Evolutionary conservation across 2,888 invertebrate species (phyloP), one percentile per base, ranked within the genome.

Genomic region (Hirtodrosophila cameraria): DNA sequence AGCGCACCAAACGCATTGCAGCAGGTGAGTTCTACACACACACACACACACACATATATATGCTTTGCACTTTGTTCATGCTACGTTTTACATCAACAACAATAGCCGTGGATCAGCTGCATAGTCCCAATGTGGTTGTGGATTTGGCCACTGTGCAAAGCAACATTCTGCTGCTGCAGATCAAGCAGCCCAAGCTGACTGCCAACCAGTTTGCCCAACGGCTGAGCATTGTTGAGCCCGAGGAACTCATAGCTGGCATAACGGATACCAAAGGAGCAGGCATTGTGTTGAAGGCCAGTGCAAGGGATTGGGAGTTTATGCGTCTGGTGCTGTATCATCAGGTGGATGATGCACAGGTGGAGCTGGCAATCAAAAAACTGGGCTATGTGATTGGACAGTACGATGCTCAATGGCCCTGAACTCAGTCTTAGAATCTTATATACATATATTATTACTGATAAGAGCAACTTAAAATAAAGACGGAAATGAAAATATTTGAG

Each of bases 241-340:
- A 90, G 78, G 91, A 93, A 85, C 52, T 93, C 79, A 88, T 93
- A 68, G 89, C 92, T n/a, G 92, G 92, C 1, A 90, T 92, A 64
- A 90, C 92, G 2, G 91, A 92, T 58, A 55, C 46, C 0, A 79
- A 87, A 2, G 71, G 85, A 16, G 50, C 54, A 0, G 90, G 90
- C 15, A 90, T 93, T 54, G 91, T 93, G 52, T 91, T 97, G 1
- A 93, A 93, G 84, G 92, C 93, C 27, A 91, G 93, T 41, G 92
- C 93, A 2, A 91, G 94, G 72, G 92, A 93, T 65, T 90, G 92
- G 58, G 92, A 92, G 41, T 92, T 92, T 15, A 91, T 95, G 1
- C 92, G 97, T 41, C 91, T 96, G 62, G 95, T 95, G 7, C 88
- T 95, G 2, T 94, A 96, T 89, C 93, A 93, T 74, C 94, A 96